Evolutionary conservation across 2,797 vertebrate species (phyloP), one percentile per base, ranked within the genome.

Genomic region (Anguilla pacifica): DNA sequence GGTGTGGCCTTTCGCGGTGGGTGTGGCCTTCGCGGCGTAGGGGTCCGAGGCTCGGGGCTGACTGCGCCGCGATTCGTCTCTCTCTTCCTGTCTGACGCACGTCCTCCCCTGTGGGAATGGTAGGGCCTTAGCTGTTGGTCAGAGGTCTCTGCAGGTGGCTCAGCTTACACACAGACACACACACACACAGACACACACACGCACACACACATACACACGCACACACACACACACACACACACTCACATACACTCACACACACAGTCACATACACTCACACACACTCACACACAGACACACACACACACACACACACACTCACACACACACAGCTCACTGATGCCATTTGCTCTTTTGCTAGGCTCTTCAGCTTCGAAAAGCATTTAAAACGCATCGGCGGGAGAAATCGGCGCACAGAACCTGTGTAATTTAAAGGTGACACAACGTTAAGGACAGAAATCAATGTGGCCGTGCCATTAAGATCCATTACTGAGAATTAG

Each of bases 401-500:
- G 13, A 22, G n/a, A 28, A 17, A 72, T 79, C 87, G 43, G 70
- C 15, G 49, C 46, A 31, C 9, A 17, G 13, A 46, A 13, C 13
- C 31, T 13, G 55, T 67, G 59, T 70, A 11, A 83, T 83, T 86
- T 83, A 57, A 49, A 88, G 72, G 57, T n/a, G 61, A 74, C 57
- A 57, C 17, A 81, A 89, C 46, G 64, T 11, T 85, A 82, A 86
- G 83, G 6, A 15, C 4, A 82, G 7, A 89, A 39, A 86, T 74
- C 28, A 25, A 70, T 28, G 55, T 53, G 46, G n/a, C 61, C 83
- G 77, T 87, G 46, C 7, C 13, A 86, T 49, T 83, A 64, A 61
- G 88, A 88, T 67, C 5, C 67, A 89, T 25, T 89, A 89, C 89
- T 91, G 87, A 53, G 43, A 90, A 83, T 67, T 61, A 88, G 82